These are phyloP conservation scores for Phaonia tiefii DNA, from an alignment of 2,888 invertebrate genomes.

Conservation along the genomic window DNA sequence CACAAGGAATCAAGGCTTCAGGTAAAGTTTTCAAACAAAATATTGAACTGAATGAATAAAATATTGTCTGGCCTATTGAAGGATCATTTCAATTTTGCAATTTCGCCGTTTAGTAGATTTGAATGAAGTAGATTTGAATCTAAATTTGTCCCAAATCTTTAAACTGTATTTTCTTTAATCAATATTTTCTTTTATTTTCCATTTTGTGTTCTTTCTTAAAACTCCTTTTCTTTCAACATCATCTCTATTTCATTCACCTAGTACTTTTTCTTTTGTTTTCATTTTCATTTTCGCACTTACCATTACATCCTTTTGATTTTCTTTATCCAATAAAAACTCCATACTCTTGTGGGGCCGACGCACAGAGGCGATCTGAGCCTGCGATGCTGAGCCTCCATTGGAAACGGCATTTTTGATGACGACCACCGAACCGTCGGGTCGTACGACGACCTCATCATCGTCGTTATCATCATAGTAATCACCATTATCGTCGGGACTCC, in stretches of 20 bases:
- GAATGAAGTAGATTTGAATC: too few relatives aligned
- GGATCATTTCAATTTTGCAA: too few relatives aligned
- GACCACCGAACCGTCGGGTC: slow-evolving; percentile 75
- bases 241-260: too few relatives aligned
- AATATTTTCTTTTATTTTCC: not conserved
- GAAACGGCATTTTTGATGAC: slow-evolving; percentile 71
- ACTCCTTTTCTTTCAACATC: not conserved
- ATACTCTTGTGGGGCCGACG: slow-evolving; percentile 92
- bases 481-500: slow-evolving; percentile 55
- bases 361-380: slow-evolving; percentile 75
- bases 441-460: slow-evolving; percentile 77
- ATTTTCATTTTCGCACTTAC: slow-evolving; percentile 82
- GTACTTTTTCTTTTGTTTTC: not conserved
- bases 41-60: too few relatives aligned
- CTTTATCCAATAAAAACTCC: slow-evolving; percentile 97
- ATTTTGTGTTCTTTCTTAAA: not conserved
- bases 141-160: not conserved
- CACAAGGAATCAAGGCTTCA: too few relatives aligned
- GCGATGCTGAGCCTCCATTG: slow-evolving; percentile 66
- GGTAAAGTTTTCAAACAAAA: too few relatives aligned
- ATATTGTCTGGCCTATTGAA: too few relatives aligned
- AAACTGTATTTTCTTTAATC: slow-evolving; percentile 5
- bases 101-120: too few relatives aligned
- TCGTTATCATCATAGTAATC: slow-evolving; percentile 69
- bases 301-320: slow-evolving; percentile 92